Base-by-base conservation (phyloP, 2,888 invertebrate genomes). In the Drosophila kokeensis region DNA sequence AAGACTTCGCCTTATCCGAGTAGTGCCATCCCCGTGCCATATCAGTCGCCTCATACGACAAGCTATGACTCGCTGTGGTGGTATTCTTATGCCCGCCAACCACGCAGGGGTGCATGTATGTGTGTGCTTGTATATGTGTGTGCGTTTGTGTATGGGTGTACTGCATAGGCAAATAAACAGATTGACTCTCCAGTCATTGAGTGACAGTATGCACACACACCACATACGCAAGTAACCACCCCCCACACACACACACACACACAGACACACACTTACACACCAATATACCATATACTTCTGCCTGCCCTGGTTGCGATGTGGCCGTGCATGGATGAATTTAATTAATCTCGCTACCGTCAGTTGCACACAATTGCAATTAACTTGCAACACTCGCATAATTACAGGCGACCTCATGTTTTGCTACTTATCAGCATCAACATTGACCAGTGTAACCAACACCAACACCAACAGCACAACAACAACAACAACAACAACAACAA, bases 301-400 rank as follows among this genome's bases (percentile, higher is more conserved):
- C 8, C 18, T 45, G 36, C 60, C 50, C 49, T 58, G 73, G 38
- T 24, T 29, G 57, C 45, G 62, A 40, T 74, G 75, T 59, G 70
- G 55, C 42, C 68, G 52, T 61, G 66, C 67, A 75, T 69, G 74
- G 81, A 85, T 87, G 87, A 91, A 90, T 91, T 91, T 92, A 91
- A 91, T 92, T 92, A 92, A 91, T 92, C 90, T 89, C 83, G 84
- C 87, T 82, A 88, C 90, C 90, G 83, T 91, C 92, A 91, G 89
- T 91, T 89, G 89, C 92, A 92, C 89, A 89, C 90, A 91, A 90
- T 91, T 89, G 91, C 90, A 91, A 92, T 91, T 92, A 92, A 91
- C 90, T 92, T 90, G 91, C 92, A 91, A 91, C 91, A 84, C 87
- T 91, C 88, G 86, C 90, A 91, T 90, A 91, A 89, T 91, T 91